phyloP scores from a whole-genome alignment of 2,113 vertebrate genomes.

The Orthochromis indermauri region DNA sequence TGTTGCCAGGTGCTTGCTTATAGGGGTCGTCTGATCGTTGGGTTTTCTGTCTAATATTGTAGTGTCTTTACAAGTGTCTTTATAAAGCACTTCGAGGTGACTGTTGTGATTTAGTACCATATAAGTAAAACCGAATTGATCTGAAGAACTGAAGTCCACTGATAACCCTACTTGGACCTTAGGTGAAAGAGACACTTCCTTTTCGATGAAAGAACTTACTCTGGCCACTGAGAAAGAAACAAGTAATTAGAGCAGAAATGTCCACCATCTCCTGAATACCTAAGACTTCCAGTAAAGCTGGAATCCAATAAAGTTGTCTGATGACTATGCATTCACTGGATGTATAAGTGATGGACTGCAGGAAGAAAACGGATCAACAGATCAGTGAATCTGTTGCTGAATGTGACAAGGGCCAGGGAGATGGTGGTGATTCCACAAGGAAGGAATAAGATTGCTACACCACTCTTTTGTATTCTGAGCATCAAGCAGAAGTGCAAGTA shows the following conservation, averaged over 20 bases:
- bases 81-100: background rate
- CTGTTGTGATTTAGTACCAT: background rate
- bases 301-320: background rate
- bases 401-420: background rate
- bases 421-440: background rate
- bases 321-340: background rate
- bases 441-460: background rate
- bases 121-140: background rate
- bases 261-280: background rate
- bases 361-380: background rate
- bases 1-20: background rate
- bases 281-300: background rate
- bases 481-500: background rate
- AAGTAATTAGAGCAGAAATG: background rate
- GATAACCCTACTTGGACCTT: background rate
- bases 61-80: background rate
- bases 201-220: background rate
- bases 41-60: background rate
- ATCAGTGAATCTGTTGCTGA: background rate
- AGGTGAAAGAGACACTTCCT: background rate
- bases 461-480: background rate
- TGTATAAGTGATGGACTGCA: background rate
- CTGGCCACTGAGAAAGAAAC: background rate
- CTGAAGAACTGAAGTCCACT: background rate
- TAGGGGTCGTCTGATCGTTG: background rate